Percentiles rank a stretch among this genome's conserved stretches.
phyloP scores from a whole-genome alignment of 1,140 invertebrate genomes.

The Ceratitis capitata region DNA sequence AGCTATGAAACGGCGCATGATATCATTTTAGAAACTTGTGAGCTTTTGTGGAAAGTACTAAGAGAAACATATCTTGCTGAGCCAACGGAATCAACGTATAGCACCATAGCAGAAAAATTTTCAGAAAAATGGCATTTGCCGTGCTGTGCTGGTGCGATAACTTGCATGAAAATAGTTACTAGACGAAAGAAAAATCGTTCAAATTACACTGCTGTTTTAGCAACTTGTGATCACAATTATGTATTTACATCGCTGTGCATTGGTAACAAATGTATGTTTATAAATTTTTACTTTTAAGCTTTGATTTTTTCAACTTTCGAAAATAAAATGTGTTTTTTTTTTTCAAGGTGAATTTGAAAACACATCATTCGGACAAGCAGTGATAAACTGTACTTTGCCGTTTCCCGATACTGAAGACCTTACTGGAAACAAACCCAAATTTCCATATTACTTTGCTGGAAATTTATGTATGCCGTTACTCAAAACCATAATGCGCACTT shows the following conservation, averaged over 20 bases:
- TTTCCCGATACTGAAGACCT: not conserved
- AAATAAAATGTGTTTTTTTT: not conserved
- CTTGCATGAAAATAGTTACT: not conserved
- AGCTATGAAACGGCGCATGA: not conserved
- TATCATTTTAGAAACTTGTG: not conserved
- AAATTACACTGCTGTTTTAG: not conserved
- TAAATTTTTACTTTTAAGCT: not conserved
- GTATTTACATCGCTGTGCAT: not conserved
- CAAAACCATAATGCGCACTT: not conserved
- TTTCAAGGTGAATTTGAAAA: not conserved
- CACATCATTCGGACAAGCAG: not conserved
- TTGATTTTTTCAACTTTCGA: too few relatives aligned
- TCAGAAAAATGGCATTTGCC: not conserved
- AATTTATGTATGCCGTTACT: not conserved
- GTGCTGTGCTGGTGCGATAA: not conserved
- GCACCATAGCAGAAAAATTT: not conserved
- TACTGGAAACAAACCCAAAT: not conserved
- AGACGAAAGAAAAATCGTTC: not conserved
- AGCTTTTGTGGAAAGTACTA: not conserved
- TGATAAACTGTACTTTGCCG: not conserved
- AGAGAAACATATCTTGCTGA: not conserved
- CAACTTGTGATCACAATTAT: not conserved
- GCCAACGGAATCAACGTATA: not conserved
- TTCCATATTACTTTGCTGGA: not conserved
- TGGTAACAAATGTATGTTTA: not conserved